Conservation (phyloP, 2,113 vertebrate species). For the Cololabis saira region DNA sequence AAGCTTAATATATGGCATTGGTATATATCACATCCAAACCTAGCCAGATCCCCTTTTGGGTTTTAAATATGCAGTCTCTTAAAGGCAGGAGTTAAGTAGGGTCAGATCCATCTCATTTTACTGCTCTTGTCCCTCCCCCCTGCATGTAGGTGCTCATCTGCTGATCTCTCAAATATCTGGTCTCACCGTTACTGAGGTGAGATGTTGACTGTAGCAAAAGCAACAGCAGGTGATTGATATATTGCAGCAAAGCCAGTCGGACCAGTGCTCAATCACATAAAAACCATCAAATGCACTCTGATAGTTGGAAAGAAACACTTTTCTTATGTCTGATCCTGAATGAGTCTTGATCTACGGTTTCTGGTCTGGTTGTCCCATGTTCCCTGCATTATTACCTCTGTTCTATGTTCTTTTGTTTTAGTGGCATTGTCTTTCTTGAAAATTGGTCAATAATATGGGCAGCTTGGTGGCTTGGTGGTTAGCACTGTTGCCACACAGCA, state of each 20-base stretch:
- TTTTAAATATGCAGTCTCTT: slow-evolving; percentile 77
- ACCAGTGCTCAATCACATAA: not conserved
- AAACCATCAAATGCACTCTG: not conserved
- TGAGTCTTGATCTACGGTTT: no score
- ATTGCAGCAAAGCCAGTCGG: not conserved
- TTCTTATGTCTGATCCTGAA: no score
- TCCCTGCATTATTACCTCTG: no score
- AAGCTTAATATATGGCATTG: slow-evolving; percentile 78
- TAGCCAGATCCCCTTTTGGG: slow-evolving; percentile 63
- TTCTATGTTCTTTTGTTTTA: no score
- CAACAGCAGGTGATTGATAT: not conserved
- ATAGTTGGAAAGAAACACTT: no score
- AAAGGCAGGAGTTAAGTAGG: slow-evolving; percentile 73
- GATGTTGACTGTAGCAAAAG: not conserved
- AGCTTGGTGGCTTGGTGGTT: slow-evolving; percentile 1
- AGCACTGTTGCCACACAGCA: no score
- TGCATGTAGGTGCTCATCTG: slow-evolving; percentile 36
- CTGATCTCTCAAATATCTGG: slow-evolving; percentile 36
- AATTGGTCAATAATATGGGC: no score
- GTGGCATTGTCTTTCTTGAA: no score
- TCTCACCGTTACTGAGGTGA: slow-evolving; percentile 7
- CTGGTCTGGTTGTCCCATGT: no score
- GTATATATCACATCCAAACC: slow-evolving; percentile 71
- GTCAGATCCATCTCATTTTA: slow-evolving; percentile 81
- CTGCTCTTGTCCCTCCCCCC: slow-evolving; percentile 52